These are phyloP conservation scores for Chlorodrepanis virens DNA, from an alignment of 2,113 vertebrate species.

Conservation along the genomic window DNA sequence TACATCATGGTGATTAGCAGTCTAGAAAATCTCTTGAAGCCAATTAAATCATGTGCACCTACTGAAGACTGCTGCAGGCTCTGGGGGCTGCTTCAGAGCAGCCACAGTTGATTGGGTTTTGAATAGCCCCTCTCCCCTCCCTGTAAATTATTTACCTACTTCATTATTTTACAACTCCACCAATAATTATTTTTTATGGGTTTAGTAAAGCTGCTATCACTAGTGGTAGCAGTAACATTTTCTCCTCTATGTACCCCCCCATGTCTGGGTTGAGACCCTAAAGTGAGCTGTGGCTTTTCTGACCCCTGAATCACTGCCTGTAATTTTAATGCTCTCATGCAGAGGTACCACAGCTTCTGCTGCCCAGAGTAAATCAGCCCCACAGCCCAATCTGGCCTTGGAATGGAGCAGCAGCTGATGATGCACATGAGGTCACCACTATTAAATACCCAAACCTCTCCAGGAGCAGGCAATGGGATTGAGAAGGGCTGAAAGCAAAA, in stretches of 20 bases:
- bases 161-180: neutral
- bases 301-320: neutral
- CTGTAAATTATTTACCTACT: neutral
- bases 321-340: neutral
- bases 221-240: neutral
- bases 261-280: neutral
- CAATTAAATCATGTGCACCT: neutral
- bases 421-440: neutral
- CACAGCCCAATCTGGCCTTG: neutral
- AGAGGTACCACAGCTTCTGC: neutral
- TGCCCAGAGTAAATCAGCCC: neutral
- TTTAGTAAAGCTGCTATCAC: neutral
- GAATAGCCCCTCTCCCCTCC: neutral
- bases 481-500: neutral
- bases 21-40: slow-evolving; percentile 25
- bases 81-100: neutral
- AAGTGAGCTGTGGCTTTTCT: neutral
- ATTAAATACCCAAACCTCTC: neutral
- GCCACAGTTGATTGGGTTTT: neutral
- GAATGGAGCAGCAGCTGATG: neutral
- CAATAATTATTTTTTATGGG: neutral
- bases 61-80: neutral
- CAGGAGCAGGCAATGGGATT: neutral
- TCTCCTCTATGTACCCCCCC: neutral
- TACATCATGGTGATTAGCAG: neutral